Evolutionary conservation across 2,113 vertebrate genomes (phyloP).

Genomic region (Ophthalmolycus amberensis): DNA sequence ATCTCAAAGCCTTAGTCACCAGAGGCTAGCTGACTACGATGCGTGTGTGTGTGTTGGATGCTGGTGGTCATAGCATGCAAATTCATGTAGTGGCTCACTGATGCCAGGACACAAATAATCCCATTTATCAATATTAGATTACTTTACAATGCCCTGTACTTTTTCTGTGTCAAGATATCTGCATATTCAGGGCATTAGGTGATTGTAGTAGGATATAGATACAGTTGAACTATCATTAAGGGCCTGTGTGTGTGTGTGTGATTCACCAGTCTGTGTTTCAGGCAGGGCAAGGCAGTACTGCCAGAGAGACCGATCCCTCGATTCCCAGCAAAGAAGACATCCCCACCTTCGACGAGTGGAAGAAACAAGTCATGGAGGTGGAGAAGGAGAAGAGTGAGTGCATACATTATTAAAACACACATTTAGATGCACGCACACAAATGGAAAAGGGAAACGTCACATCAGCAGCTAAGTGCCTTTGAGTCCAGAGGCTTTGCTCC

Average conservation of each 20-base stretch:
- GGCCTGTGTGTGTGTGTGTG: background rate
- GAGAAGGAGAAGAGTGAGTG: constrained; percentile 98
- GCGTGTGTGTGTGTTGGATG: background rate
- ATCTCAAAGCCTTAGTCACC: constrained; percentile 35
- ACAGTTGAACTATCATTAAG: background rate
- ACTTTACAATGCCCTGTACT: background rate
- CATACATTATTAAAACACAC: background rate
- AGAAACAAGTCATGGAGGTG: constrained; percentile 99
- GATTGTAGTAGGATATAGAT: background rate
- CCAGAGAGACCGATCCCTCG: constrained; percentile 87
- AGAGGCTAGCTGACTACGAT: constrained; percentile 1
- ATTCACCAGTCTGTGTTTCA: constrained; percentile 44
- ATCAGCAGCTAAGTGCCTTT: background rate
- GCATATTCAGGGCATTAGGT: background rate
- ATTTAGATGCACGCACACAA: background rate
- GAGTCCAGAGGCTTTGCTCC: background rate
- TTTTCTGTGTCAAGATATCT: background rate
- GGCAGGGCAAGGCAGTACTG: constrained; percentile 76
- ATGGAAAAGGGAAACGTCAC: background rate
- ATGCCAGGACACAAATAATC: background rate
- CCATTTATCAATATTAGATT: constrained; percentile 2
- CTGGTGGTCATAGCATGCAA: background rate
- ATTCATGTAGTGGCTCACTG: background rate
- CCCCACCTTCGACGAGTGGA: constrained; percentile 99
- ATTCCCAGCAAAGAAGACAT: constrained; percentile 94